Conservation (phyloP, 2,888 invertebrate species). For the Drosophila conformis region DNA sequence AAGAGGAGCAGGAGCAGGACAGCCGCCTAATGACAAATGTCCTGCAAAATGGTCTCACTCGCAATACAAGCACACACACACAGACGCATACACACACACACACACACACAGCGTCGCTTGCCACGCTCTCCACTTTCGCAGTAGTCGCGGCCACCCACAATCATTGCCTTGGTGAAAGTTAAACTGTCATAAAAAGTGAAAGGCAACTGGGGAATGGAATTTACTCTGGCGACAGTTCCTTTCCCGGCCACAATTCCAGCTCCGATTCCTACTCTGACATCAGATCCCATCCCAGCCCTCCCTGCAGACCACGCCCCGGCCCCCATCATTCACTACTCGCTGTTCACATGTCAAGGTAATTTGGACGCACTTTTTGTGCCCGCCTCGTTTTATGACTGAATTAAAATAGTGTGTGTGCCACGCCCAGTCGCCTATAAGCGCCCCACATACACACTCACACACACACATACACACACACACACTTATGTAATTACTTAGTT, state of each 20-base stretch:
- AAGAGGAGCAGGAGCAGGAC: background rate
- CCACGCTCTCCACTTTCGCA: background rate
- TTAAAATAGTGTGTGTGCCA: slow-evolving; percentile 69
- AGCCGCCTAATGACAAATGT: slow-evolving; percentile 71
- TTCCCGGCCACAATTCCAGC: slow-evolving; percentile 1
- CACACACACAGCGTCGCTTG: slow-evolving; percentile 18
- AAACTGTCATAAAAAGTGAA: slow-evolving; percentile 81
- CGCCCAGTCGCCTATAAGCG: slow-evolving; percentile 46
- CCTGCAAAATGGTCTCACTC: slow-evolving; percentile 70
- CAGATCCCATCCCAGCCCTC: slow-evolving; percentile 3
- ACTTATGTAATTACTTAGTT: slow-evolving; percentile 76
- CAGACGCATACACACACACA: background rate
- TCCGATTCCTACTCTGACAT: slow-evolving; percentile 19
- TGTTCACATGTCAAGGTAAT: slow-evolving; percentile 77
- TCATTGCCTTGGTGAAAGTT: slow-evolving; percentile 66
- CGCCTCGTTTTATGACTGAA: slow-evolving; percentile 73
- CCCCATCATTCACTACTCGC: background rate
- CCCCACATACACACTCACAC: slow-evolving; percentile 5
- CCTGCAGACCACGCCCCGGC: background rate
- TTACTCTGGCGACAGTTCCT: slow-evolving; percentile 15
- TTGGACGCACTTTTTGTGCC: slow-evolving; percentile 78
- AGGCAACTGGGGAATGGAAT: slow-evolving; percentile 71
- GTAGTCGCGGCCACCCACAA: slow-evolving; percentile 38
- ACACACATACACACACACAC: slow-evolving; percentile 22
- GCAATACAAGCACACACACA: slow-evolving; percentile 61